Evolutionary conservation across 2,797 vertebrate species (phyloP), one percentile per base, ranked within the genome.

Genomic region (Cirrhinus mrigala): DNA sequence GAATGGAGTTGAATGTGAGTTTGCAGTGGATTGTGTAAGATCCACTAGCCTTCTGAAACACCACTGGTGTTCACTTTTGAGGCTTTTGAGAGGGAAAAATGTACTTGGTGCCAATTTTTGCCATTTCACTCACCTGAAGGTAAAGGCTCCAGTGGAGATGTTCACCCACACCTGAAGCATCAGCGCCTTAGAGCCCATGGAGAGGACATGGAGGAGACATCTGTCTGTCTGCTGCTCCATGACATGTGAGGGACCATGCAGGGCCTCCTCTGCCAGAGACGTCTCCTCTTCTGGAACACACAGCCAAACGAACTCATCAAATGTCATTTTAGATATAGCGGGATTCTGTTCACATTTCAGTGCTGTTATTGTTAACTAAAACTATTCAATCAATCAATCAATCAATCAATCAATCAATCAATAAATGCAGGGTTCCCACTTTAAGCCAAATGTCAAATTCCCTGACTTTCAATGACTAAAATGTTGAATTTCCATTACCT

Each of bases 141-240:
- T 95, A 77, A 99, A 96, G 2, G 92, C 92, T 89, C 97, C 94
- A 2, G 93, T 95, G 71, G 92, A 95, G 89, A 98, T 91, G 91
- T 97, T 95, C n/a, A 96, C 95, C 98, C 98, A 99, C 90, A 98
- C 95, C 95, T 99, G 98, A 87, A 99, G 96, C 97, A 99, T 99
- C 92, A 99, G 52, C 0, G 96, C 96, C 92, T 98, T 99, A 89
- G 98, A 99, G 89, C 98, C 98, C 95, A 99, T 85, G 52, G 98
- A 99, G 87, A 99, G 92, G 83, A 98, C 90, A 90, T 99, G 98
- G 90, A 98, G 85, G 52, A 96, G 97, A 76, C 94, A 93, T 80
- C 96, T 96, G 87, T 97, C 97, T 75, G 93, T n/a, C 87, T 95
- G 93, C 76, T 92, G 95, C 16, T 95, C 94, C 78, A 92, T 92